Percentiles rank a stretch among this genome's conserved stretches.
phyloP scores from a whole-genome alignment of 2,797 vertebrate species.

The Gallinago stenura region DNA sequence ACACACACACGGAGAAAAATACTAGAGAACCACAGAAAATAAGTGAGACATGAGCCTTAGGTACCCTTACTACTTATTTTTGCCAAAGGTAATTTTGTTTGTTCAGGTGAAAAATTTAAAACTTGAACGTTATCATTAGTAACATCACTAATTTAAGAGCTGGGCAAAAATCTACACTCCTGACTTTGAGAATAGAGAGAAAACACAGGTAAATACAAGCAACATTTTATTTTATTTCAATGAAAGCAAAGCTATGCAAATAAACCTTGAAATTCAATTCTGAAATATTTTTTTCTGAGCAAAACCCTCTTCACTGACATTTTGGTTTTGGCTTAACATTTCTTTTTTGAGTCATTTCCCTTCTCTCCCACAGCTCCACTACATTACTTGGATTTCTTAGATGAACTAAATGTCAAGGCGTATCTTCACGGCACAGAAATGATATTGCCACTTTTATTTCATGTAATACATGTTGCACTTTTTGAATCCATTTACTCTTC shows the following conservation, averaged over 20 bases:
- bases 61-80: not conserved
- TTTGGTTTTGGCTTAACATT: not conserved
- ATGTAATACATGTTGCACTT: not conserved
- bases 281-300: not conserved
- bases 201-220: not conserved
- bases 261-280: not conserved
- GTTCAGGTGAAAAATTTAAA: not conserved
- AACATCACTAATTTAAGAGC: not conserved
- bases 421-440: not conserved
- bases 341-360: not conserved
- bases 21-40: not conserved
- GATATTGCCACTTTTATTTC: not conserved
- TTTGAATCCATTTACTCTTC: not conserved
- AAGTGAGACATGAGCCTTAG: not conserved
- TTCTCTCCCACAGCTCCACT: not conserved
- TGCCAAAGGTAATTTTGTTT: not conserved
- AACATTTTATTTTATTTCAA: not conserved
- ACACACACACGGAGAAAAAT: not conserved
- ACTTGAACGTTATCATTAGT: not conserved
- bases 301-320: not conserved
- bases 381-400: not conserved
- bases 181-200: not conserved
- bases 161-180: not conserved
- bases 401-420: rapidly evolving
- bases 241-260: not conserved